Evolutionary conservation across 2,888 invertebrate genomes (phyloP), one percentile per base, ranked within the genome.

Genomic region (Drosophila mulleri): DNA sequence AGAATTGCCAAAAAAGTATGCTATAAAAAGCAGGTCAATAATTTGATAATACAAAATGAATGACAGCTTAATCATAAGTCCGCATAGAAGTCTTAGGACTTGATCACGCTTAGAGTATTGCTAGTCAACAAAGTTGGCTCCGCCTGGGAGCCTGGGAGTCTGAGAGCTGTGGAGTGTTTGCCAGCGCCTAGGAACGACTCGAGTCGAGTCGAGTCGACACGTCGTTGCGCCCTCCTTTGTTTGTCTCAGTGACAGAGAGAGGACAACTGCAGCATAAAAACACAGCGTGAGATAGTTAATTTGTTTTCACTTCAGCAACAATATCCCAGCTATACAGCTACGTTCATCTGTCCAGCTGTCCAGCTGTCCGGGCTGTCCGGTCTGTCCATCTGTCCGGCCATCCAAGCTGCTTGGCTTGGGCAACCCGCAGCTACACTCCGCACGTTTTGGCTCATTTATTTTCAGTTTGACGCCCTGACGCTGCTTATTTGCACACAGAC

Each of bases 301-400:
- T 85, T 85, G 89, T 89, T 85, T 85, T 89, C 84, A 87, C 88
- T 88, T 83, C 89, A 85, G 76, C 88, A 83, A 82, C 86, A 88
- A 82, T 82, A 83, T 77, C 77, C 66, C 48, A 39, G 64, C 52
- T 53, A 35, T 37, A 52, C 50, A 35, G 52, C 35, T 11, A 50
- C 50, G 50, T 11, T 52, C 47, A 59, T 41, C 35, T 18, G 8
- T 35, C 18, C 29, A 12, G 44, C 35, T 20, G 39, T 41, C 23
- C 57, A 2, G 8, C 41, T 26, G n/a, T 52, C 20, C 57, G 2
- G 26, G 29, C 35, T 29, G 26, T 52, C 52, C 35, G 4, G 6
- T 1, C 53, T 44, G 44, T 44, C 44, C 20, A 11, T 1, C 45
- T 39, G 37, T 53, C 53, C 39, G 37, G 41, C 41, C 8, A 7